Evolutionary conservation across 2,888 invertebrate genomes (phyloP), one percentile per base, ranked within the genome.

Genomic region (Andrena trimmerana): DNA sequence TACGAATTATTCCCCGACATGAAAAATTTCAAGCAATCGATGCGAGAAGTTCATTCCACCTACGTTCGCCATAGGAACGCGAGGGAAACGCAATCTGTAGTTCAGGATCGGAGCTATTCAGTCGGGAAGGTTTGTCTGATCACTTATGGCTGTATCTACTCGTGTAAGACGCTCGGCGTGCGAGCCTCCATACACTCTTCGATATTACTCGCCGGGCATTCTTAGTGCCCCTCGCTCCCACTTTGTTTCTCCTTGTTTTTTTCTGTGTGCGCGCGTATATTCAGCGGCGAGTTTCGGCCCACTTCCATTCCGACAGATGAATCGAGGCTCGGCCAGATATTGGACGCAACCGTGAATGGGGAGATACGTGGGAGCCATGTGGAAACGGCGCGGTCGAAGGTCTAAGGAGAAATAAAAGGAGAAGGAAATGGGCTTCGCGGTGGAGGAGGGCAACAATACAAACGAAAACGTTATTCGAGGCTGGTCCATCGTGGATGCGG

Each of bases 401-500:
- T 62, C 31, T 8, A 13, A 54, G 65, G 31, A 31, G 81, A 75
- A 52, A 75, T 68, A 72, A 73, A 75, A 68, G 48, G 60, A 16
- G 71, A 33, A 73, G 81, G 78, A 75, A 72, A 75, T 67, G 78
- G 81, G 16, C 31, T 63, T 60, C 54, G 50, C 48, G 69, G 57
- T 60, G 54, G 73, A 63, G 62, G 29, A 54, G 69, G 77, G 36
- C 59, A 86, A 88, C 89, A 83, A 90, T 86, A 79, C 83, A 78
- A 86, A 78, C 86, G 52, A 87, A 86, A 90, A 90, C 86, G 88
- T 86, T 87, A 85, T 81, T 85, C 87, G 80, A 65, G 86, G 72
- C 75, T 60, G 60, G 66, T 20, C 31, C 76, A 48, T 62, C 78
- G 63, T 68, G 69, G 80, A 82, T 76, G 80, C 70, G 80, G 73